These are phyloP conservation scores for Gracilinanus agilis DNA, from an alignment of 2,113 vertebrate species.

Conservation along the genomic window DNA sequence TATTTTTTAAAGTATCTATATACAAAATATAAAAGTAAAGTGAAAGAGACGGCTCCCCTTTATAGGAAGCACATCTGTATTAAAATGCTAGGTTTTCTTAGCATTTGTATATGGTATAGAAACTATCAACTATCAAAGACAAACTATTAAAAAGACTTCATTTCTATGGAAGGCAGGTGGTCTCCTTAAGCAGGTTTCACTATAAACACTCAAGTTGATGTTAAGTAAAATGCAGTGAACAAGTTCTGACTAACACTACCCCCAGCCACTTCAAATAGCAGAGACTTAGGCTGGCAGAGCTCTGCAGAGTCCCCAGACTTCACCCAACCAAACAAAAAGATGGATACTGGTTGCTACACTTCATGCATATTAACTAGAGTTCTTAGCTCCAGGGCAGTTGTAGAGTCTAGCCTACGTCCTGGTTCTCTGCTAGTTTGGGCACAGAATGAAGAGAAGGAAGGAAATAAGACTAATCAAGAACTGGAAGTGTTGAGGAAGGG, in stretches of 20 bases:
- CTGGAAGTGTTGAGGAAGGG: slow-evolving; percentile 69
- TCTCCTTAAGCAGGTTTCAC: background rate
- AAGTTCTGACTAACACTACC: background rate
- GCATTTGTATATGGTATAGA: background rate
- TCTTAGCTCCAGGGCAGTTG: slow-evolving; percentile 48
- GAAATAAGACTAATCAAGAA: slow-evolving; percentile 51
- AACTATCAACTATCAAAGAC: background rate
- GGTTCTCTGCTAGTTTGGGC: slow-evolving; percentile 29
- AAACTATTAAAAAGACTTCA: slow-evolving; percentile 19
- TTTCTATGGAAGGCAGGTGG: slow-evolving; percentile 50
- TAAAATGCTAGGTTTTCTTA: slow-evolving; percentile 55
- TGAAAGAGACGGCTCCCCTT: slow-evolving; percentile 33
- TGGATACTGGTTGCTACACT: slow-evolving; percentile 41
- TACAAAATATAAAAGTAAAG: slow-evolving; percentile 25
- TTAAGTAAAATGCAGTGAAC: slow-evolving; percentile 4
- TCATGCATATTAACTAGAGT: slow-evolving; percentile 32
- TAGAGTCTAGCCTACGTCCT: slow-evolving; percentile 12
- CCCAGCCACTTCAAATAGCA: slow-evolving; percentile 51
- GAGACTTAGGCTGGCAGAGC: background rate
- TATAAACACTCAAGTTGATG: slow-evolving; percentile 31
- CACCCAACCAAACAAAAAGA: slow-evolving; percentile 36
- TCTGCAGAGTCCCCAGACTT: slow-evolving; percentile 12
- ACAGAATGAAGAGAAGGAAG: slow-evolving; percentile 35
- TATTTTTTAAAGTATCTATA: too few relatives aligned
- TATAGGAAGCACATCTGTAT: slow-evolving; percentile 11